Evolutionary conservation across 92 coral and sea anemone genomes (phyloP), one percentile per base, ranked within the genome.

Genomic region (Porites rus): DNA sequence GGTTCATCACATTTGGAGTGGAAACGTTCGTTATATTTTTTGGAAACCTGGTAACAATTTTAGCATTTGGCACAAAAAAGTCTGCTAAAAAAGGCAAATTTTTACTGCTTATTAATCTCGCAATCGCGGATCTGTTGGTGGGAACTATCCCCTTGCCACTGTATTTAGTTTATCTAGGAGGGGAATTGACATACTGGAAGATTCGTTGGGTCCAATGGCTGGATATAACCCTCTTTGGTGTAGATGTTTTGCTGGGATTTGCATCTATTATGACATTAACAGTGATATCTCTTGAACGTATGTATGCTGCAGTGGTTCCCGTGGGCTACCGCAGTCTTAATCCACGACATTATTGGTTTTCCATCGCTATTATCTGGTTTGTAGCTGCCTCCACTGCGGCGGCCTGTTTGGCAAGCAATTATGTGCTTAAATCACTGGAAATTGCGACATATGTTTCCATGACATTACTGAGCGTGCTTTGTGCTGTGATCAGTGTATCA

Each of bases 131-230:
- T 86, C 50, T 86, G 9, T 78, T 85, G 22, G 84, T 90, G 8
- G 93, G 93, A 51, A 87, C 87, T 21, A 25, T 90, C 13, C 90
- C 90, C n/a, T 58, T 90, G 25, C 90, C 93, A n/a, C 72, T 90
- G 25, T 86, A 90, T 50, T 72, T 80, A 13, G 69, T 77, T 52
- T 75, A 72, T 38, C 72, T 75, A n/a, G 87, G 87, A 22, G 38
- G 64, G 17, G 43, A 56, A 12, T 16, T 84, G 64, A 14, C 51
- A 8, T 75, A 24, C 19, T 84, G 87, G 87, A 14, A 21, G 4
- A 19, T 74, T 2, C 13, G 52, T 4, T 62, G 81, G 87, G 76
- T 38, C 11, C 58, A 59, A 21, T 65, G 64, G 60, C 8, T 84
- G 65, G 53, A 72, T 6, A 59, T 90, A 38, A 59, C 79, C 25